Base-by-base conservation (phyloP, 2,797 vertebrate species). In the Acanthornis magna region DNA sequence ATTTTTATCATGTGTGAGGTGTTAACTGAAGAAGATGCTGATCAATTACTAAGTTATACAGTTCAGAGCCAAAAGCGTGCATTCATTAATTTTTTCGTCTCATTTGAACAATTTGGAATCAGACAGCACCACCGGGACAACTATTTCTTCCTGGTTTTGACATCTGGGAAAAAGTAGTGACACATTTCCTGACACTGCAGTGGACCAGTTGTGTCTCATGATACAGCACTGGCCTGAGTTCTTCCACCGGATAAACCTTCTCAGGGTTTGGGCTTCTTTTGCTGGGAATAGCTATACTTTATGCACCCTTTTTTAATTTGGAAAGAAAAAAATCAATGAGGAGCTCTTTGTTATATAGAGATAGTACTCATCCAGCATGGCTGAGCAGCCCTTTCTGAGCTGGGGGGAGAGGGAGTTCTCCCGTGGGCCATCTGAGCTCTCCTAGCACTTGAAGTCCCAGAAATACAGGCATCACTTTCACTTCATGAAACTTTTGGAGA, bases 181-280 rank as follows among this genome's bases (percentile, higher is more conserved):
- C 10, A 21, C 5, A 20, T 68, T 87, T 82, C 32, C 55, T 55
- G 38, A 30, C 48, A 82, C n/a, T 63, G 9, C 29, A 75, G 43
- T 45, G 55, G 27, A 34, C 18, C 1, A 0, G 4, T 54, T 0
- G 0, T 67, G 34, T 18, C 25, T 68, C 5, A 2, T 55, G 8
- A 17, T 43, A 20, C 38, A 74, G 38, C 30, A 51, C 32, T 54
- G 14, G 30, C 45, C 36, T 51, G 17, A 45, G 60, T 54, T 66
- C 13, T 62, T 66, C n/a, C 47, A 30, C 10, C 13, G 22, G 8
- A 6, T 78, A 54, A 82, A 51, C 4, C 13, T 81, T 60, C 61
- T 32, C 16, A 32, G 43, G 48, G 6, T 29, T 45, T 74, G 22
- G 20, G 16, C 9, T 80, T 12, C 36, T 77, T 73, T 60, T 74